A percentile compares a stretch with the other conserved stretches of the same genome.
phyloP scores from a whole-genome alignment of 2,113 vertebrate species.

The Formicarius rufipectus region DNA sequence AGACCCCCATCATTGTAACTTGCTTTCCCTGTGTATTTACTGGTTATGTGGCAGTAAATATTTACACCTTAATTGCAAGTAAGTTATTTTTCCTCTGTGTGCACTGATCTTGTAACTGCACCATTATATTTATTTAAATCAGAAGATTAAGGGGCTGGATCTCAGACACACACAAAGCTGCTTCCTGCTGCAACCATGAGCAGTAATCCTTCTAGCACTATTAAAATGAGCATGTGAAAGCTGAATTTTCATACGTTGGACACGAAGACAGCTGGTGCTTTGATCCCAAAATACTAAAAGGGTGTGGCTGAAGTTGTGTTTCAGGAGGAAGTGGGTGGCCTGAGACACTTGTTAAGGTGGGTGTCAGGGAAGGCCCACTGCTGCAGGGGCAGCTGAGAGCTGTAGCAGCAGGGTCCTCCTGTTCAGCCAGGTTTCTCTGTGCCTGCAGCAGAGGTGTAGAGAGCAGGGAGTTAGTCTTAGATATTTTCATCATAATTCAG shows the following conservation, averaged over 20 bases:
- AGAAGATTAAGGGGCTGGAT: background rate
- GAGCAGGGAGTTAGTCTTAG: background rate
- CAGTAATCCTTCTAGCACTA: background rate
- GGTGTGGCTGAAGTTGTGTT: fast-evolving
- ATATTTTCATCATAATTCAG: background rate
- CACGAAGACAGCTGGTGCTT: background rate
- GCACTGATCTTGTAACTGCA: background rate
- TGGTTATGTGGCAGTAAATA: background rate
- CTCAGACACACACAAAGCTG: background rate
- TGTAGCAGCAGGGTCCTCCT: background rate
- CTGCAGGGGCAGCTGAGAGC: background rate
- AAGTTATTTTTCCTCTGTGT: background rate
- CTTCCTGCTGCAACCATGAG: background rate
- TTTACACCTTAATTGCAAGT: slow-evolving; percentile 21
- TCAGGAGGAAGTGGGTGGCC: fast-evolving
- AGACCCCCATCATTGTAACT: background rate
- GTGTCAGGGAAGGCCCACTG: background rate
- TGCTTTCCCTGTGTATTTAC: background rate
- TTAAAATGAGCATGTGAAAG: background rate
- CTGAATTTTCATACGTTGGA: background rate
- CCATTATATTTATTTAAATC: background rate
- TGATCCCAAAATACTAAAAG: background rate
- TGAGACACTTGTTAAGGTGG: background rate
- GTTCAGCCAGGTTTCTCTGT: background rate
- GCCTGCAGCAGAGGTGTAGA: background rate